Percentiles rank a stretch among this genome's conserved stretches.
Evolutionary conservation across 1,140 invertebrate species (phyloP).

Genomic region (Pachyrhynchus sulphureomaculatus): DNA sequence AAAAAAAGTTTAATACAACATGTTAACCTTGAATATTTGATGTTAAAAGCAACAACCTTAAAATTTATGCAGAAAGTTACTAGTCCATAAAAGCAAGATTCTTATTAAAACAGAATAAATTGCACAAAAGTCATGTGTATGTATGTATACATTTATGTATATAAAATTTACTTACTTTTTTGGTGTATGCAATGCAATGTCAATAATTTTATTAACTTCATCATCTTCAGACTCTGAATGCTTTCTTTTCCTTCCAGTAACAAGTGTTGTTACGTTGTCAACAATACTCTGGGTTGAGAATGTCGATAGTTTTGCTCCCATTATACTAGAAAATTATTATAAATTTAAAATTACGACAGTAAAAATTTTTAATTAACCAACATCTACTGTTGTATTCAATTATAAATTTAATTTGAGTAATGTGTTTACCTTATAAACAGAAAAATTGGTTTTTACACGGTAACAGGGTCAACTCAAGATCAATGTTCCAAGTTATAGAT

Average conservation of each 20-base stretch:
- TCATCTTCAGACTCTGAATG: constrained; percentile 45
- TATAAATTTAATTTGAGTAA: background rate
- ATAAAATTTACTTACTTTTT: constrained; percentile 51
- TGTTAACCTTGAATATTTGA: too few species aligned
- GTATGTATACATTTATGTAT: too few species aligned
- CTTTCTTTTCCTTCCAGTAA: constrained; percentile 47
- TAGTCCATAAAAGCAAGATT: too few species aligned
- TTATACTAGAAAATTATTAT: constrained; percentile 10
- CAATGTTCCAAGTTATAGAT: background rate
- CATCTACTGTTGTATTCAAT: too few species aligned
- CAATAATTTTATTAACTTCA: constrained; percentile 49
- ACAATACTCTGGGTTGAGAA: constrained; percentile 38
- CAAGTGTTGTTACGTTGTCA: constrained; percentile 42
- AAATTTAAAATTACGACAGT: background rate
- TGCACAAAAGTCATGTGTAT: too few species aligned
- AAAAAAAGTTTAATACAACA: too few species aligned
- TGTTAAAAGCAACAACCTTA: too few species aligned
- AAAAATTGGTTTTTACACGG: background rate
- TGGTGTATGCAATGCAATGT: constrained; percentile 49
- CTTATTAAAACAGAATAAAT: too few species aligned
- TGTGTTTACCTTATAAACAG: background rate
- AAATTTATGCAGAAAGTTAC: too few species aligned
- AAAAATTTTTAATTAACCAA: background rate
- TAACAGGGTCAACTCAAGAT: background rate
- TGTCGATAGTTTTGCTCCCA: constrained; percentile 39